Evolutionary conservation across 2,113 vertebrate genomes (phyloP).

Genomic region (Propithecus coquereli): DNA sequence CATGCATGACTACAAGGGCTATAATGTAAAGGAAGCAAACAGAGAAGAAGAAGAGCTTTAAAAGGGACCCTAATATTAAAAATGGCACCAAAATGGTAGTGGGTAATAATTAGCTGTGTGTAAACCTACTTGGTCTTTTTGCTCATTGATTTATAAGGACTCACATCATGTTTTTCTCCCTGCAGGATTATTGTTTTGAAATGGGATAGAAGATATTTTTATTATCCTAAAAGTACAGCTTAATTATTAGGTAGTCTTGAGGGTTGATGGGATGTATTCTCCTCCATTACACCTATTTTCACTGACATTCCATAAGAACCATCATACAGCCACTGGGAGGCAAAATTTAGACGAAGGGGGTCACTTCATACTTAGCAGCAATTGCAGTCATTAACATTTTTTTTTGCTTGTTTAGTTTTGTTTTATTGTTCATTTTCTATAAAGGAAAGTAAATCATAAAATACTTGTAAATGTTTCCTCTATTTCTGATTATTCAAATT

Average conservation of each 20-base stretch:
- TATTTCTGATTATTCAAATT: not conserved
- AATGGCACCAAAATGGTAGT: not conserved
- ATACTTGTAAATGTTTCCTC: not conserved
- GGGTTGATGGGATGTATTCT: constrained; percentile 49
- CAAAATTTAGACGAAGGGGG: not conserved
- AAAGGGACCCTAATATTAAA: constrained; percentile 53
- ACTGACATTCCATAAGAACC: constrained; percentile 62
- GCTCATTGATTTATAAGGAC: constrained; percentile 67
- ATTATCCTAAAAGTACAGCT: constrained; percentile 56
- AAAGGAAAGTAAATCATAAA: not conserved
- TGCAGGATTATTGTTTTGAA: constrained; percentile 62
- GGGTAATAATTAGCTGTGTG: not conserved
- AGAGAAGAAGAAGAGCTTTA: constrained; percentile 50
- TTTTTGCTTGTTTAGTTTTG: not conserved
- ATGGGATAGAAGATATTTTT: constrained; percentile 61
- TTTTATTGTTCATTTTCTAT: constrained; percentile 29
- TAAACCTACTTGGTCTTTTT: not conserved
- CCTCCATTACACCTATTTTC: constrained; percentile 71
- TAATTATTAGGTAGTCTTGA: constrained; percentile 67
- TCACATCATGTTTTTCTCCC: constrained; percentile 30
- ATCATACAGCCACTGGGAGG: constrained; percentile 5
- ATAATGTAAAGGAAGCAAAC: constrained; percentile 50
- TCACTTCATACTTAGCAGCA: not conserved
- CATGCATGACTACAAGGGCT: constrained; percentile 55
- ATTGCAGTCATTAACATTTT: not conserved